Conservation (phyloP, 2,797 vertebrate species). For the Myotis findleyi region DNA sequence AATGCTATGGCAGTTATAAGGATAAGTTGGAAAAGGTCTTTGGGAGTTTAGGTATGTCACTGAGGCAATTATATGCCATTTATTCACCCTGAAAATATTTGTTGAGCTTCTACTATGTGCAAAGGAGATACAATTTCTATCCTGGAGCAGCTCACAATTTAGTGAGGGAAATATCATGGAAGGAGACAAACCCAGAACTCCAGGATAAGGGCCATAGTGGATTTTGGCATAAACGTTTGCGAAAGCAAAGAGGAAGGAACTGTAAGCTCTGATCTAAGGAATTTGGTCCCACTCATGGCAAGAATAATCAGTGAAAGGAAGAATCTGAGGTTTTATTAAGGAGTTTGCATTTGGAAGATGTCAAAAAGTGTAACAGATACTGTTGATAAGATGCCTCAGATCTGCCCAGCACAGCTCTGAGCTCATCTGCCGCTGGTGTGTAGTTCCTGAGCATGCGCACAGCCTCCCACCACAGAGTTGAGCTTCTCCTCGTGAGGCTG, state of each 20-base stretch:
- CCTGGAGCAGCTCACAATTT: background rate
- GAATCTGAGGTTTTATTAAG: background rate
- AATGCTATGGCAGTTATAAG: background rate
- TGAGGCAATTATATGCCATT: background rate
- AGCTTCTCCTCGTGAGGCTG: background rate
- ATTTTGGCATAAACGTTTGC: background rate
- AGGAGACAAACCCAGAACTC: background rate
- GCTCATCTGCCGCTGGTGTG: background rate
- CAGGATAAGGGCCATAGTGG: background rate
- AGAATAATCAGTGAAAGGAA: background rate
- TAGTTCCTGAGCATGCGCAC: background rate
- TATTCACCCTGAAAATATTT: background rate
- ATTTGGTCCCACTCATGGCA: background rate
- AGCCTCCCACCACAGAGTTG: fast-evolving
- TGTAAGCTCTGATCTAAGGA: background rate
- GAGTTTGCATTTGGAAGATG: background rate
- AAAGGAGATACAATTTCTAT: background rate
- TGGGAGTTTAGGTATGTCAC: background rate
- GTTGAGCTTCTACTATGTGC: background rate
- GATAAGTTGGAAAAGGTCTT: background rate
- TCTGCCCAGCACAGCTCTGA: background rate
- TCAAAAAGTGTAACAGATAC: background rate
- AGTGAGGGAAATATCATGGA: background rate
- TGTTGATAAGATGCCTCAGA: too few species aligned
- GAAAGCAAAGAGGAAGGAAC: background rate